These are phyloP conservation scores for Lasius platythorax DNA, from an alignment of 2,888 invertebrate genomes.

Conservation along the genomic window DNA sequence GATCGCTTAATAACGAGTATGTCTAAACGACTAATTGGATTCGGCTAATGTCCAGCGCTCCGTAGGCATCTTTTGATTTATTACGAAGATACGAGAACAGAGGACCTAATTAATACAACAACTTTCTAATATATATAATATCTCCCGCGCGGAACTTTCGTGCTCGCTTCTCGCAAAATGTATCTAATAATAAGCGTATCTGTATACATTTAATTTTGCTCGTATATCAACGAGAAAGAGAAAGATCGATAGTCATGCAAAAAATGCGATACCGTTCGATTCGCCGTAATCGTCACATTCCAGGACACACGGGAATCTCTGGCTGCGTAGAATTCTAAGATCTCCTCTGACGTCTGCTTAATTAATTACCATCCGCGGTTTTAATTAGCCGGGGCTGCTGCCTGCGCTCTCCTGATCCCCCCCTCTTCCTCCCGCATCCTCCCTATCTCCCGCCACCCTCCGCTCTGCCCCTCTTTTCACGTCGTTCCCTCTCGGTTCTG, in stretches of 20 bases:
- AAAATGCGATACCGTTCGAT: conserved; percentile 64
- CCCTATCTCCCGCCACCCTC: background rate
- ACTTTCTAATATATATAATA: conserved; percentile 45
- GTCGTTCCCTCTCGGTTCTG: conserved; percentile 59
- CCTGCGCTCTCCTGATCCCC: conserved; percentile 65
- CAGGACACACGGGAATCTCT: conserved; percentile 81
- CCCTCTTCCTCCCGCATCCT: background rate
- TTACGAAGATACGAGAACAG: conserved; percentile 33
- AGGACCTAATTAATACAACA: conserved; percentile 46
- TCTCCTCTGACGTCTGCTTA: conserved; percentile 84
- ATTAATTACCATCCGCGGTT: conserved; percentile 86
- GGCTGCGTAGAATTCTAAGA: conserved; percentile 83
- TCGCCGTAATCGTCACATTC: conserved; percentile 61
- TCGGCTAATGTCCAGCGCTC: conserved; percentile 38
- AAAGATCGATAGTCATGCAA: conserved; percentile 35
- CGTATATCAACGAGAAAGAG: background rate
- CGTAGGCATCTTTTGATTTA: conserved; percentile 29
- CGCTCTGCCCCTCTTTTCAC: conserved; percentile 46
- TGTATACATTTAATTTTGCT: conserved; percentile 1
- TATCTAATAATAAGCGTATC: background rate
- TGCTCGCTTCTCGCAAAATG: background rate
- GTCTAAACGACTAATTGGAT: conserved; percentile 53
- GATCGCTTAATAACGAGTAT: conserved; percentile 39
- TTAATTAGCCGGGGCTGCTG: conserved; percentile 84
- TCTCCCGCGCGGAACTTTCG: conserved; percentile 7